Evolutionary conservation across 2,113 vertebrate genomes (phyloP), one percentile per base, ranked within the genome.

Genomic region (Falcunculus frontatus): DNA sequence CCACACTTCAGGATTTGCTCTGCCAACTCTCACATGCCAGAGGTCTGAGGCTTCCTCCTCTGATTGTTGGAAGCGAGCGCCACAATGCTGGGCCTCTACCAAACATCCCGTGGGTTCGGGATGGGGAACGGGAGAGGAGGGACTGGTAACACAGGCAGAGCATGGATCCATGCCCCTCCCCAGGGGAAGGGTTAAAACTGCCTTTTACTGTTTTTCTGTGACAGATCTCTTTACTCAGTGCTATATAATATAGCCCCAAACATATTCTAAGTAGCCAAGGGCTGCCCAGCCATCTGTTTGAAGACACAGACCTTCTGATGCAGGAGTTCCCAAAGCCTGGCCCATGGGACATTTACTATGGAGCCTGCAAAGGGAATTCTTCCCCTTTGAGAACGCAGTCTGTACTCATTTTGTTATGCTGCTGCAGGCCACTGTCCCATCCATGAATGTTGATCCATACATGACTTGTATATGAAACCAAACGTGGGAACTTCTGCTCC

Each of bases 221-320:
- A 93, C 89, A 95, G 91, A 85, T 88, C 94, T 90, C 91, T 91
- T 94, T 87, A 89, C 93, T 91, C 92, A 76, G 74, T 35, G 84
- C 91, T 95, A 87, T 83, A 83, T 96, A 96, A 94, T 80, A 59
- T 90, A 95, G 91, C 80, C 52, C 80, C 76, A 95, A 95, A 95
- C 83, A 87, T 60, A 96, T 92, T 95, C 89, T 93, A 97, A 95
- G 89, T 70, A 95, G 86, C 64, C 70, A 37, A 91, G 72, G 70
- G 91, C 89, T 85, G 90, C 70, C 82, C 5, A 0, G 87, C 94
- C 94, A 96, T 94, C 95, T 96, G 93, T 91, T 86, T 90, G 90
- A 94, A 93, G 91, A 69, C 89, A 94, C 57, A 85, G 82, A 93
- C 82, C 72, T 94, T 85, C 91, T 87, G 90, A 96, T 26, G 90